These are phyloP conservation scores for Hyposoter dolosus DNA, from an alignment of 2,888 invertebrate species.

Conservation along the genomic window DNA sequence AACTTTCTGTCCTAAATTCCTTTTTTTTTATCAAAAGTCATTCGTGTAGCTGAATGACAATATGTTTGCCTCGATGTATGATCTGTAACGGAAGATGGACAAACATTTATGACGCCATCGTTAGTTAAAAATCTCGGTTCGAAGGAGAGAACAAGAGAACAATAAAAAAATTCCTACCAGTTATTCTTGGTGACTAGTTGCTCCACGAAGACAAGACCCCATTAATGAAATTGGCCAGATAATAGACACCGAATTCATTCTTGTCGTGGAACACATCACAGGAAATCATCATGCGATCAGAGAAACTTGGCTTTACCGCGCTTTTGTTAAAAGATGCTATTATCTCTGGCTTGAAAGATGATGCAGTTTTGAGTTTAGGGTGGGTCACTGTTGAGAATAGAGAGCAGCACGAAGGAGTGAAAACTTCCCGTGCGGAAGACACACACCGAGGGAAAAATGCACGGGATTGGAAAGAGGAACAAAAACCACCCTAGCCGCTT, in stretches of 20 bases:
- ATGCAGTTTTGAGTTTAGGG: constrained; percentile 50
- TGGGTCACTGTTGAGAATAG: constrained; percentile 64
- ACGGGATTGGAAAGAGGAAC: constrained; percentile 50
- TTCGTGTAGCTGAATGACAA: neutral
- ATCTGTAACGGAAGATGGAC: neutral
- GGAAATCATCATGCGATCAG: constrained; percentile 28
- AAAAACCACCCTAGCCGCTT: constrained; percentile 72
- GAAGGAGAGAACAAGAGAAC: neutral
- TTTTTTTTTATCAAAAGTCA: neutral
- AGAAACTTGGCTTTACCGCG: constrained; percentile 32
- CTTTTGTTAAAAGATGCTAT: constrained; percentile 74
- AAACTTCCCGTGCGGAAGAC: constrained; percentile 48
- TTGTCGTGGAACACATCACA: constrained; percentile 38
- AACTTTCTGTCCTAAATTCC: constrained; percentile 2
- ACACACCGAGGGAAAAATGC: constrained; percentile 7
- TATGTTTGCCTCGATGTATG: neutral
- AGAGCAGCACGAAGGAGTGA: constrained; percentile 43
- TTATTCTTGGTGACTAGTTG: neutral
- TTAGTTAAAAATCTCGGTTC: neutral
- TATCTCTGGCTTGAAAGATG: constrained; percentile 68
- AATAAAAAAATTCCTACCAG: neutral
- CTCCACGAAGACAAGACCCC: neutral
- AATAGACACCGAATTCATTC: neutral
- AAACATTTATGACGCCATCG: neutral
- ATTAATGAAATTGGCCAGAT: neutral